Base-by-base conservation (phyloP, 2,113 vertebrate species). In the Nanorana parkeri region DNA sequence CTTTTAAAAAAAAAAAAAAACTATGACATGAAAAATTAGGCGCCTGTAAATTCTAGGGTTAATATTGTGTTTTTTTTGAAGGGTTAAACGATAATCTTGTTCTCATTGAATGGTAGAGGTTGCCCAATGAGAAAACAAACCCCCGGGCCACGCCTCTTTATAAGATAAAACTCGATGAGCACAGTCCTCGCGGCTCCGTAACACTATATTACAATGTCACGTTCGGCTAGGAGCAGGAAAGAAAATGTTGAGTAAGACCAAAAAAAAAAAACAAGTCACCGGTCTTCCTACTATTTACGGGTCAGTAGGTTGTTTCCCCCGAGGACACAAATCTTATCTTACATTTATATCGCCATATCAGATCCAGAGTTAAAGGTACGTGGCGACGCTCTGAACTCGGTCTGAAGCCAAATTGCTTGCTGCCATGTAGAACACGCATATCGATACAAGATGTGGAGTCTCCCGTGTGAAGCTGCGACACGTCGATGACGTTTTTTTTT, bases 11-110 rank as follows among this genome's bases (percentile, higher is more conserved):
- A 54, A 16, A 6, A 23, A n/a, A 3, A 19, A 71, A 80, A 83
- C 86, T 90, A 52, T 15, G 41, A 47, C 21, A 63, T 89, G 85
- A 75, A 84, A 85, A 84, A 63, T 29, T 3, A 47, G 79, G 78
- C 85, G 85, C 90, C 91, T 91, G 87, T 83, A 87, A 92, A 79
- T 87, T 87, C 79, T 90, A 90, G 89, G 90, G 90, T 89, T 88
- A 68, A 80, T 84, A 81, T 82, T 36, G 32, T 36, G n/a, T 21
- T 15, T 16, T 21, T 23, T 3, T 36, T 36, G 15, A 76, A 76
- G n/a, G 24, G 41, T 17, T n/a, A 21, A 54, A 17, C 15, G 54
- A 65, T 20, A 52, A 20, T 7, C 6, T 11, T 16, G 20, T 26
- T 32, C 10, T 47, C 15, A 54, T 1, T 36, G 24, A 78, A 67